Base-by-base conservation (phyloP, 2,888 invertebrate genomes). In the Onchidella celtica region DNA sequence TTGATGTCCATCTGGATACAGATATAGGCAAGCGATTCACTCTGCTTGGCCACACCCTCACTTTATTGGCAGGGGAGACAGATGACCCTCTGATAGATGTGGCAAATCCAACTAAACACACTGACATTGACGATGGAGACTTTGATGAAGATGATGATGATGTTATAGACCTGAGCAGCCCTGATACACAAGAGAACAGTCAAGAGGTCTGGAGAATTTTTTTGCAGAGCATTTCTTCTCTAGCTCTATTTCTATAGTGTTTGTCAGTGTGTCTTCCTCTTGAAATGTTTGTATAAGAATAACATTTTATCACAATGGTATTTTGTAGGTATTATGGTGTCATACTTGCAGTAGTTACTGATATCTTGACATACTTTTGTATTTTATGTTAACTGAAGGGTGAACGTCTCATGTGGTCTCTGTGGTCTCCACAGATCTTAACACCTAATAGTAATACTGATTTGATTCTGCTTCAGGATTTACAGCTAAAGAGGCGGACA, bases 1-100 rank as follows among this genome's bases (percentile, higher is more conserved):
- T 99, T 11, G 98, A 98, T 91, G 98, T 99, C 86, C 98, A 99
- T 93, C 94, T 99, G 79, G 98, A 99, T 93, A 97, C 98, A 0
- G 97, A 97, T 92, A 97, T 99, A 65, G 99, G 99, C 76, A 98
- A 99, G 93, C 97, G 98, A 91, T 94, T 99, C 36, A 98, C 98
- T 0, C 97, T 98, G 0, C 94, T 99, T 57, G 98, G 98, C 0
- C 97, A 98, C 93, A 99, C 99, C 0, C 95, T 99, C 79, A 99
- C 99, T 0, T 97, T 98, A 95, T 94, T 99, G 68, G 98, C 98
- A 0, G 98, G 97, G 4, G 96, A 96, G 70, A 93, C 94, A 27
- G 88, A 97, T 61, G 89, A 90, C 36, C 86, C 76, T 38, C 72
- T 86, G 21, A 85, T 81, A 14, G 63, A 77, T n/a, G 38, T 77